A percentile compares a stretch with the other conserved stretches of the same genome.
These are phyloP conservation scores for Stenopsyche tienmushanensis DNA, from an alignment of 1,140 invertebrate genomes.

Conservation along the genomic window DNA sequence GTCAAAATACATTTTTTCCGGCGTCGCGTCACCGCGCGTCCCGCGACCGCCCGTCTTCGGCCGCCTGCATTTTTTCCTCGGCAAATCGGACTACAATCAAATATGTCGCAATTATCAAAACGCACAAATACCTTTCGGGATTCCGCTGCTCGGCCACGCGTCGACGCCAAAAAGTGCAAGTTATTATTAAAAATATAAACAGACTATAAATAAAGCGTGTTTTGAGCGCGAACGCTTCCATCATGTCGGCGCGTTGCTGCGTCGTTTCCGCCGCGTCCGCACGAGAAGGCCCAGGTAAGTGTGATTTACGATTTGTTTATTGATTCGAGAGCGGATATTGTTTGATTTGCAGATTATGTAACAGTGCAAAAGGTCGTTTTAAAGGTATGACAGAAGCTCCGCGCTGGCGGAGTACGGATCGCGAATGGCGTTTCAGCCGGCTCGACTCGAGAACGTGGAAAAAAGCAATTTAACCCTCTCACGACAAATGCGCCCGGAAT, in stretches of 20 bases:
- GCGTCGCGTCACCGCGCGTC: conserved; percentile 1
- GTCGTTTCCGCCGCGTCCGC: background rate
- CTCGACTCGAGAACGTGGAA: conserved; percentile 16
- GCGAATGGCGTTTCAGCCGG: conserved; percentile 23
- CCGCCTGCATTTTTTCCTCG: too few relatives aligned
- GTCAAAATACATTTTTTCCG: background rate
- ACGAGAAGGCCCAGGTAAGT: background rate
- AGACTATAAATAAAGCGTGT: background rate
- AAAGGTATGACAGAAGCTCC: too few relatives aligned
- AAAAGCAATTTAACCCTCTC: conserved; percentile 23
- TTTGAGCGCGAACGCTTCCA: too few relatives aligned
- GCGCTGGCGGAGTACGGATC: background rate
- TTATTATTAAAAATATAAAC: conserved; percentile 12
- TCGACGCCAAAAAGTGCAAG: background rate
- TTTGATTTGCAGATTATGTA: background rate
- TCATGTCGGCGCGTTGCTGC: too few relatives aligned
- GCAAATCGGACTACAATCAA: too few relatives aligned
- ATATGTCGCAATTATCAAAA: too few relatives aligned
- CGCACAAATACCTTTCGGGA: too few relatives aligned
- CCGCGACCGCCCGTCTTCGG: background rate
- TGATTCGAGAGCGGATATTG: too few relatives aligned
- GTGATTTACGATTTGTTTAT: conserved; percentile 26
- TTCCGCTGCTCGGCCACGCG: too few relatives aligned
- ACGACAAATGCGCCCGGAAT: background rate
- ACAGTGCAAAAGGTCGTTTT: background rate